Percentiles rank a stretch among this genome's conserved stretches.
Evolutionary conservation across 2,797 vertebrate genomes (phyloP).

Genomic region (Danio kyathit): DNA sequence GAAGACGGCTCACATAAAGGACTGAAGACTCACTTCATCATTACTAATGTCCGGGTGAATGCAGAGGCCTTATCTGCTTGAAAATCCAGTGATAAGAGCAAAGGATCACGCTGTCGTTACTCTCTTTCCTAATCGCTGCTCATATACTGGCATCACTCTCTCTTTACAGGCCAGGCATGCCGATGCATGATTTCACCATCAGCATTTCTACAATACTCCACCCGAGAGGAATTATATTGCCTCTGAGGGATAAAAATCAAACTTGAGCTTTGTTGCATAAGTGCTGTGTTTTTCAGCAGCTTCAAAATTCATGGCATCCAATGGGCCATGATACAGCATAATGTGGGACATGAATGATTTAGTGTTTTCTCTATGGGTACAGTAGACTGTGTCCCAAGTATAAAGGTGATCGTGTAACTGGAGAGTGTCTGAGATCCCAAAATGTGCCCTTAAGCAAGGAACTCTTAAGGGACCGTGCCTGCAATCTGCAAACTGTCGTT

Average conservation of each 20-base stretch:
- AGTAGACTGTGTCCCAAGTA: background rate
- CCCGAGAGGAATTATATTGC: conserved; percentile 50
- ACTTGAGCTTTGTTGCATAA: conserved; percentile 57
- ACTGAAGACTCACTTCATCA: background rate
- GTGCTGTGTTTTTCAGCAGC: conserved; percentile 41
- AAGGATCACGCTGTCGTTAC: conserved; percentile 15
- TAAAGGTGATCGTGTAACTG: conserved; percentile 32
- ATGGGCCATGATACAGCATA: conserved; percentile 4
- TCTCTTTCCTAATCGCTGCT: conserved; percentile 44
- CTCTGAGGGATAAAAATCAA: conserved; percentile 54
- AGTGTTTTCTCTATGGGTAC: conserved; percentile 17
- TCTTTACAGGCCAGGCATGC: conserved; percentile 58
- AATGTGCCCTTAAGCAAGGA: conserved; percentile 19
- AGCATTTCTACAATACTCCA: conserved; percentile 55
- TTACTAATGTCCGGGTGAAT: conserved; percentile 21
- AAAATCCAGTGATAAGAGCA: conserved; percentile 34
- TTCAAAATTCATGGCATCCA: conserved; percentile 41
- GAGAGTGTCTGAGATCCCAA: conserved; percentile 12
- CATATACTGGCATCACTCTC: conserved; percentile 33
- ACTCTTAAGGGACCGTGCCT: conserved; percentile 18
- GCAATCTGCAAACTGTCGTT: conserved; percentile 31
- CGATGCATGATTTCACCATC: conserved; percentile 56
- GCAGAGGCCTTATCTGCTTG: conserved; percentile 19
- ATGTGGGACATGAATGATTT: conserved; percentile 25
- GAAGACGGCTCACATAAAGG: background rate